Evolutionary conservation across 2,888 invertebrate species (phyloP), one percentile per base, ranked within the genome.

Genomic region (Sphaerolaimus hirsutus): DNA sequence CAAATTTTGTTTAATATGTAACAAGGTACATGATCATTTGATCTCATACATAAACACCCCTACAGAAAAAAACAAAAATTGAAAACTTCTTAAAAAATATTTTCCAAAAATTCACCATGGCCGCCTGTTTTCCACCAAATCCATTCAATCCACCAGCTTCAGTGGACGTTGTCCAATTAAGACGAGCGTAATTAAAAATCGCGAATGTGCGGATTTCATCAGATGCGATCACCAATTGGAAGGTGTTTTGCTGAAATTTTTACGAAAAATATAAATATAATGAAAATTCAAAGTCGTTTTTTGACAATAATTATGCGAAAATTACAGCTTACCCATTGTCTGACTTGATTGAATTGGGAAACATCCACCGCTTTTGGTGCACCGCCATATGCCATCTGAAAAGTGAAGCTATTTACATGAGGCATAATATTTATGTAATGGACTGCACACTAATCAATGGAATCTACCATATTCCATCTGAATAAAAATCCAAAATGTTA

Each of bases 161-260:
- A 0, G 84, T 84, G 58, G 83, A 81, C 14, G 79, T 76, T 14
- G 79, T 80, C 89, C 89, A 91, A 58, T 77, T 78, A 49, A 91
- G 74, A 52, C 80, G 76, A 43, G 77, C 74, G 62, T 91, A 93
- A 68, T 91, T 93, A 67, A 82, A 87, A 45, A 93, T 82, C 0
- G 78, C 82, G 62, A 86, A 93, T 0, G 87, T 83, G 61, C 79
- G 78, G 2, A 83, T 81, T 69, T 86, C 86, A 63, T 91, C 87
- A 0, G 89, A 86, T 0, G 81, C 82, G 46, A 93, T 64, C 2
- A 89, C 76, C 72, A 83, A 71, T 76, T 93, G 91, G 71, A 86
- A 91, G 0, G 87, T 84, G 64, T 91, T 91, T 2, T 84, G 84
- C 78, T 80, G 66, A 24, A 48, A 40, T 37, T 37, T 37, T 37